phyloP scores from a whole-genome alignment of 2,797 vertebrate species.

The Peromyscus eremicus region DNA sequence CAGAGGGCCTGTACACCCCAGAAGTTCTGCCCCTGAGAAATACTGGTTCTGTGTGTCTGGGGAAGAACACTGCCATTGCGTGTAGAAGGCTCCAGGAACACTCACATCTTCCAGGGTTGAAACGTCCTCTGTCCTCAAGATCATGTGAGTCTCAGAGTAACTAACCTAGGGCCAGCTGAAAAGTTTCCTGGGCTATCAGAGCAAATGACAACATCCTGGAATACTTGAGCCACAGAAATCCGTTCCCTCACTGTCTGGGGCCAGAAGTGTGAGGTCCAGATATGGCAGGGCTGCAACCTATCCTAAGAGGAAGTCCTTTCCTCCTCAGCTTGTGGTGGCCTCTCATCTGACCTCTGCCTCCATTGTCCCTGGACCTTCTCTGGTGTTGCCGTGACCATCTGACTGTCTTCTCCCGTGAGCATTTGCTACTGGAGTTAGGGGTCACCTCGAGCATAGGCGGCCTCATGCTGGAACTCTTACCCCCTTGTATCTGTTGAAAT shows the following conservation, averaged over 20 bases:
- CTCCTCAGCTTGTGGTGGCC: neutral
- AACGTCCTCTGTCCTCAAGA: neutral
- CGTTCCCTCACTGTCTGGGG: neutral
- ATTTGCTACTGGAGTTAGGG: neutral
- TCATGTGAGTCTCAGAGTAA: neutral
- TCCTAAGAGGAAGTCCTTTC: neutral
- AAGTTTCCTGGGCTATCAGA: neutral
- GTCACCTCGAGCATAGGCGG: neutral
- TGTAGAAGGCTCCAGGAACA: too few species aligned
- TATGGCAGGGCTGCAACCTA: too few species aligned
- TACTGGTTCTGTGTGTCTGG: fast-evolving
- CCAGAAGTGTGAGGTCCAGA: neutral
- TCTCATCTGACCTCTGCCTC: neutral
- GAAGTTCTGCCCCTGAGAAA: neutral
- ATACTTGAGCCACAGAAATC: neutral
- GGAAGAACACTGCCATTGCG: too few species aligned
- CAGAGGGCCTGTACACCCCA: too few species aligned
- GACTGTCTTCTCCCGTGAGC: neutral
- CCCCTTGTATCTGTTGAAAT: neutral
- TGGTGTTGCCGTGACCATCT: neutral
- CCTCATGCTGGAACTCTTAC: neutral
- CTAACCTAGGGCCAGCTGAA: too few species aligned
- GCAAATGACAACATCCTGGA: neutral
- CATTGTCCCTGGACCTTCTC: neutral
- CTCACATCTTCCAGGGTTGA: neutral